A percentile compares a stretch with the other conserved stretches of the same genome.
Conservation (phyloP, 2,797 vertebrate species). For the Etheostoma nigrum region DNA sequence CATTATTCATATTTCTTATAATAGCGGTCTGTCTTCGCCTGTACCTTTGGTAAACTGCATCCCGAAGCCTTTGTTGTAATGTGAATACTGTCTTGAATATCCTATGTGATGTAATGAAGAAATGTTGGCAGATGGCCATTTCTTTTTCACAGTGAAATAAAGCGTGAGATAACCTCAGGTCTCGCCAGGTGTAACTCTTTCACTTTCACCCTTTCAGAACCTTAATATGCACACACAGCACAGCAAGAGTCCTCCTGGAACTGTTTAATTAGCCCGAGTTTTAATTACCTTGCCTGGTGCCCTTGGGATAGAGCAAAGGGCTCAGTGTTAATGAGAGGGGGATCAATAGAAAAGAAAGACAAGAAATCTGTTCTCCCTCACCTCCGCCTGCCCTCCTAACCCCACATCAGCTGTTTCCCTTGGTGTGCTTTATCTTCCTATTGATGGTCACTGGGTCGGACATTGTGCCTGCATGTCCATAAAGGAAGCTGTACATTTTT, state of each 20-base stretch:
- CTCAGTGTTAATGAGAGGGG: conserved; percentile 78
- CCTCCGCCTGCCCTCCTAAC: conserved; percentile 50
- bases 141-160: conserved; percentile 52
- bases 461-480: conserved; percentile 77
- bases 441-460: conserved; percentile 46
- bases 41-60: conserved; percentile 12
- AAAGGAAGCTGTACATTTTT: conserved; percentile 12
- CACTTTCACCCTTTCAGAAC: conserved; percentile 6
- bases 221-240: conserved; percentile 31
- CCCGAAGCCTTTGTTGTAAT: conserved; percentile 39
- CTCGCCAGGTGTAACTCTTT: conserved; percentile 44
- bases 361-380: conserved; percentile 67
- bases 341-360: conserved; percentile 78
- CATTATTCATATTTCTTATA: conserved; percentile 21
- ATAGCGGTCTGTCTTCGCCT: not conserved
- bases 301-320: conserved; percentile 74
- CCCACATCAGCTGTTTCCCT: conserved; percentile 50
- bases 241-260: conserved; percentile 51
- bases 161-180: conserved; percentile 30
- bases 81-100: conserved; percentile 45
- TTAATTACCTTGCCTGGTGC: conserved; percentile 80
- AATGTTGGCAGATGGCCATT: conserved; percentile 52
- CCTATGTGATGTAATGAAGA: conserved; percentile 36
- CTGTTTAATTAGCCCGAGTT: conserved; percentile 79
- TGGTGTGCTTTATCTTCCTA: conserved; percentile 29